Conservation (phyloP, 2,797 vertebrate species). For the Myotis planiceps region DNA sequence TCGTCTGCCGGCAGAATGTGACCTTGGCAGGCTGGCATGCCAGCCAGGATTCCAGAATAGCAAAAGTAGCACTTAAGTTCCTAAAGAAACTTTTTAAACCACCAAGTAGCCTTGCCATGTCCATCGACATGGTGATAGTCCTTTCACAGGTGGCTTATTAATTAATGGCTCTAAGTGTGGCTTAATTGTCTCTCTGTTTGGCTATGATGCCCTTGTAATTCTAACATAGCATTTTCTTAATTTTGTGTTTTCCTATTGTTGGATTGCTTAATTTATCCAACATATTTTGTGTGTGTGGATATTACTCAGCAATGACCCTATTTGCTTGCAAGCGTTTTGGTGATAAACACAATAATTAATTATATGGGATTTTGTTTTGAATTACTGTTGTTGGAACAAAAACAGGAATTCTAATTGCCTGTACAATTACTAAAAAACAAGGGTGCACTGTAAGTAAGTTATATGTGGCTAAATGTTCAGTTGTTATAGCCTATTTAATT, state of each 20-base stretch:
- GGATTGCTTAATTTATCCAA: constrained; percentile 41
- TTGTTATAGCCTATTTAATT: constrained; percentile 69
- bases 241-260: constrained; percentile 41
- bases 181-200: not conserved
- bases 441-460: constrained; percentile 71
- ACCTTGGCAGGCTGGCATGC: constrained; percentile 27
- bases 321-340: constrained; percentile 58
- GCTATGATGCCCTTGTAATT: not conserved
- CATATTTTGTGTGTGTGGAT: constrained; percentile 20
- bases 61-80: not conserved
- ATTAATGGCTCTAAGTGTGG: not conserved
- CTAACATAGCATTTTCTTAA: not conserved
- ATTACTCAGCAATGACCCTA: constrained; percentile 51
- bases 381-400: constrained; percentile 68
- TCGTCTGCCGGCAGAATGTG: not conserved
- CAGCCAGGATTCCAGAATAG: constrained; percentile 1
- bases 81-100: not conserved
- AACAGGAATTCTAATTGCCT: constrained; percentile 47
- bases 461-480: constrained; percentile 59
- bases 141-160: not conserved
- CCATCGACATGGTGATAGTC: not conserved
- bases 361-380: constrained; percentile 49
- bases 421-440: constrained; percentile 65
- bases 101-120: not conserved
- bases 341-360: constrained; percentile 63